Evolutionary conservation across 37 sponge, comb jelly and placozoan genomes (phyloP).

Genomic region (Petrosia ficiformis): DNA sequence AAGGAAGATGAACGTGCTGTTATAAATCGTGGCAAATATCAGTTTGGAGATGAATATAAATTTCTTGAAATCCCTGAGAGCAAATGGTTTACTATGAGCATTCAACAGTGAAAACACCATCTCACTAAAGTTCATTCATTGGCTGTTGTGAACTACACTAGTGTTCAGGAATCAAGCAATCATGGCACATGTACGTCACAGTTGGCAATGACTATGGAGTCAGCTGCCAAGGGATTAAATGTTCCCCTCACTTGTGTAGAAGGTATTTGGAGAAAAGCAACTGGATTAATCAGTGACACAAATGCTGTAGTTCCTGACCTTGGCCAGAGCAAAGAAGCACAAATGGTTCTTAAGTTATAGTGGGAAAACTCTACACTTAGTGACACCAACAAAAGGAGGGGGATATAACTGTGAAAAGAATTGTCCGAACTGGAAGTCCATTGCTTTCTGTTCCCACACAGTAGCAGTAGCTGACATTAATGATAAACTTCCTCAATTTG

Average conservation of each 20-base stretch:
- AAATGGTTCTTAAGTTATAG: slow-evolving; percentile 20
- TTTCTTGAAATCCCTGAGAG: slow-evolving; percentile 17
- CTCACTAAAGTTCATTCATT: slow-evolving; percentile 24
- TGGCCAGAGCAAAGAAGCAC: slow-evolving; percentile 15
- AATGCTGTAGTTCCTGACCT: slow-evolving; percentile 14
- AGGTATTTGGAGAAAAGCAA: slow-evolving; percentile 17
- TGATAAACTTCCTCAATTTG: too few species aligned
- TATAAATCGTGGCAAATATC: slow-evolving; percentile 35
- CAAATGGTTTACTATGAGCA: slow-evolving; percentile 36
- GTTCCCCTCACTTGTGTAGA: slow-evolving; percentile 10
- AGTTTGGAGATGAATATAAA: slow-evolving; percentile 13
- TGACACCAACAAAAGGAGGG: slow-evolving; percentile 6
- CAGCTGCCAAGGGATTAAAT: slow-evolving; percentile 3
- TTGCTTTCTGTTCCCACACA: slow-evolving; percentile 19
- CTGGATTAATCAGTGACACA: not conserved
- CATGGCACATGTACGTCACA: too few species aligned
- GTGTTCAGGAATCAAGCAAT: not conserved
- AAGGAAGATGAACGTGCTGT: slow-evolving; percentile 37
- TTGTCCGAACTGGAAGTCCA: slow-evolving; percentile 12
- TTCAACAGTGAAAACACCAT: slow-evolving; percentile 8
- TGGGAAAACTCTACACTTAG: slow-evolving; percentile 17
- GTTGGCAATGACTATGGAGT: not conserved
- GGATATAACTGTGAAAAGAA: slow-evolving; percentile 8
- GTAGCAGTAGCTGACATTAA: too few species aligned
- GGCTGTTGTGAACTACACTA: not conserved